These are phyloP conservation scores for Corvus moneduloides DNA, from an alignment of 2,113 vertebrate genomes.

Conservation along the genomic window DNA sequence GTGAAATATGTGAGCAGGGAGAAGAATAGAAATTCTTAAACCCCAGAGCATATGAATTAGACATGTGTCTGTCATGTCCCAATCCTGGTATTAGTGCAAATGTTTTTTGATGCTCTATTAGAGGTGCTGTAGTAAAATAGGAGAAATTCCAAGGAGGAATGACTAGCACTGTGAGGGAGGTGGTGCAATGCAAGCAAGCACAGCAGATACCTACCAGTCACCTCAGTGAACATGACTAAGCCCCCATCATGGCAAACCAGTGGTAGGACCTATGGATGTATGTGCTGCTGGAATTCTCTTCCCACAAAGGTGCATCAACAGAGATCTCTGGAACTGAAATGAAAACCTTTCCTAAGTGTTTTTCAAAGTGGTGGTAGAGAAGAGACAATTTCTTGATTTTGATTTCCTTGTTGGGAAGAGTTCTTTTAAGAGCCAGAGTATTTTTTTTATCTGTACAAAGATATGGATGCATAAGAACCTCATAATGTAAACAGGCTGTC, in stretches of 20 bases:
- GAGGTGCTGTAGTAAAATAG: neutral
- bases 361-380: neutral
- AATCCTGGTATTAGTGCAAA: neutral
- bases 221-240: fast-evolving
- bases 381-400: neutral
- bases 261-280: neutral
- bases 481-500: neutral
- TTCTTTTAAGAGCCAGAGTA: neutral
- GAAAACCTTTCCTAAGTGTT: neutral
- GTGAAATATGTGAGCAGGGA: neutral
- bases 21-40: neutral
- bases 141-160: neutral
- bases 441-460: neutral
- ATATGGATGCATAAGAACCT: neutral
- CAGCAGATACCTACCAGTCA: neutral
- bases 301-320: neutral
- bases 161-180: neutral
- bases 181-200: neutral
- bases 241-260: fast-evolving
- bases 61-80: neutral
- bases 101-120: neutral
- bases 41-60: neutral
- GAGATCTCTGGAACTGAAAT: neutral
- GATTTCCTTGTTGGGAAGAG: neutral
- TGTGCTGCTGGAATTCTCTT: neutral